Conservation (phyloP, 2,113 vertebrate species). For the Psammodynastes pulverulentus region DNA sequence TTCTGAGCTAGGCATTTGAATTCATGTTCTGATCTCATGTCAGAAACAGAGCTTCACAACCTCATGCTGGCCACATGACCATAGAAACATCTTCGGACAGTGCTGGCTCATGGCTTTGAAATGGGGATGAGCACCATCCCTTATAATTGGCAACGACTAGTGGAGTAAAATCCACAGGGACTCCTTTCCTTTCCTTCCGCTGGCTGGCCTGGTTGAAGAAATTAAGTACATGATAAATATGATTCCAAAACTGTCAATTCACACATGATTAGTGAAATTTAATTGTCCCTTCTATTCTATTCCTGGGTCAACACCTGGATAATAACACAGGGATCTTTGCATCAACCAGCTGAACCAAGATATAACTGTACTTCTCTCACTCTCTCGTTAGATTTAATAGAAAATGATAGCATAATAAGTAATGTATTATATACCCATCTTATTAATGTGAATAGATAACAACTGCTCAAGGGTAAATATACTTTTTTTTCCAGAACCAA, state of each 20-base stretch:
- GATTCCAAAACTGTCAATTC: neutral
- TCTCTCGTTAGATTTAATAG: neutral
- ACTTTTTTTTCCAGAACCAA: neutral
- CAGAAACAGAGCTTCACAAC: neutral
- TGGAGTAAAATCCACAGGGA: no score
- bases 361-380: neutral
- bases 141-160: no score
- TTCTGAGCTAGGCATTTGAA: neutral
- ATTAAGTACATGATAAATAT: neutral
- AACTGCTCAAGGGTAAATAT: neutral
- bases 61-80: no score
- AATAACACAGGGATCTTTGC: neutral
- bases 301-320: neutral
- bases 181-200: neutral
- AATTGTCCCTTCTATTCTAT: neutral
- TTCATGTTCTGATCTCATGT: neutral
- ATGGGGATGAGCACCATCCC: no score
- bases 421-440: neutral
- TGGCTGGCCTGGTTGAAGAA: neutral
- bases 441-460: neutral
- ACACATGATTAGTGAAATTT: neutral
- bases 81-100: no score
- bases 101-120: no score
- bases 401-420: neutral
- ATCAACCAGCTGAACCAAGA: no score